phyloP scores from a whole-genome alignment of 2,113 vertebrate genomes.

The Mystacornis crossleyi region DNA sequence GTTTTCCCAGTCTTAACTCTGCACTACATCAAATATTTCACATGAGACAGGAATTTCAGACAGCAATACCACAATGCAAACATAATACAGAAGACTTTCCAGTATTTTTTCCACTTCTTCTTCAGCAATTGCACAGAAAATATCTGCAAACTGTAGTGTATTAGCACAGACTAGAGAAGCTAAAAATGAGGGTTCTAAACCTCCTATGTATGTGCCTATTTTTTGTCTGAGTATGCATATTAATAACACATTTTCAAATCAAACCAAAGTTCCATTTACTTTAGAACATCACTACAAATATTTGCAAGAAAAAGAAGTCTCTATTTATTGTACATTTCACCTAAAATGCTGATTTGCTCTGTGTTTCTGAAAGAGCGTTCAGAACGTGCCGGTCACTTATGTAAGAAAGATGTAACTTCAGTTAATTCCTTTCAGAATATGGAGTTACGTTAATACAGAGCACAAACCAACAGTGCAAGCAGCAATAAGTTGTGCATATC shows the following conservation, averaged over 20 bases:
- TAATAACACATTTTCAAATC: not conserved
- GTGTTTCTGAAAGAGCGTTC: not conserved
- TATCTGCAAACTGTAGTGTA: not conserved
- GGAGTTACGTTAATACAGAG: not conserved
- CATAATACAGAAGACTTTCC: not conserved
- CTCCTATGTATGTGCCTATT: too few species aligned
- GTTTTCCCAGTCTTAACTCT: not conserved
- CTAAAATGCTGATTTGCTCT: not conserved
- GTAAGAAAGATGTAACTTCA: not conserved
- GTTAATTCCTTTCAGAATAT: not conserved
- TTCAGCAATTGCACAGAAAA: not conserved
- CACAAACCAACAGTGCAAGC: not conserved
- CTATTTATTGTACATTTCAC: not conserved
- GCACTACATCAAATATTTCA: not conserved
- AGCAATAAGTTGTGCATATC: rapidly evolving
- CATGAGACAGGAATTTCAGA: not conserved
- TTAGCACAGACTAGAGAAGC: not conserved
- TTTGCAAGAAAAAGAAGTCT: not conserved
- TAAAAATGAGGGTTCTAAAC: not conserved
- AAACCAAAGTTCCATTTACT: not conserved
- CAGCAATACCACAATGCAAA: not conserved
- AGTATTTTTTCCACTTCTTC: not conserved
- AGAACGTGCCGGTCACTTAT: not conserved
- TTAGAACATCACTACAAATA: not conserved
- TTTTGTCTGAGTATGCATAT: not conserved